Percentiles rank a stretch among this genome's conserved stretches.
Conservation (phyloP, 1,140 invertebrate species). For the Watersipora subatra region DNA sequence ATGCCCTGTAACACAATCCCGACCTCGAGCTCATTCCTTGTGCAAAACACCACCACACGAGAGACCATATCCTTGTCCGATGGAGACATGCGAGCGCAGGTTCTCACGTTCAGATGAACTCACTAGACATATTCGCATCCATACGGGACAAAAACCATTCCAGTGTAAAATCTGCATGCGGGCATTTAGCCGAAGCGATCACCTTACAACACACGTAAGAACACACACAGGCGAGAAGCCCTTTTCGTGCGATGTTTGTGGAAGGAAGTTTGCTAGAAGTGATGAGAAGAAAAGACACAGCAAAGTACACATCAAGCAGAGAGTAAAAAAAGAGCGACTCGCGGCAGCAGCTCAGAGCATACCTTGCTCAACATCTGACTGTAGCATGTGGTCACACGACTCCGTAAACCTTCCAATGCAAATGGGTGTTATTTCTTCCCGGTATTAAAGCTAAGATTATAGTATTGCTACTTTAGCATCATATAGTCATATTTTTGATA, state of each 20-base stretch:
- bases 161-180: slow-evolving; percentile 95
- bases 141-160: slow-evolving; percentile 98
- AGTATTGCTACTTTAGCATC: too few relatives aligned
- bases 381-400: too few relatives aligned
- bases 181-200: slow-evolving; percentile 76
- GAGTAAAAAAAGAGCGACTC: slow-evolving; percentile 64
- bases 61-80: slow-evolving; percentile 91
- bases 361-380: neutral
- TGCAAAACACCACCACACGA: slow-evolving; percentile 96
- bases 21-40: slow-evolving; percentile 57
- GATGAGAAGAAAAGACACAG: slow-evolving; percentile 97
- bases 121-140: slow-evolving; percentile 92
- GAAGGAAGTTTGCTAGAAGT: slow-evolving; percentile 89
- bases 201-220: slow-evolving; percentile 39
- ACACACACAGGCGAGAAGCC: slow-evolving; percentile 68
- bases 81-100: slow-evolving; percentile 86
- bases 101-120: slow-evolving; percentile 96
- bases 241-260: slow-evolving; percentile 92
- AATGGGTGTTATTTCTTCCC: too few relatives aligned
- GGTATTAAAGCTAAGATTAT: too few relatives aligned
- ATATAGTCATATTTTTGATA: too few relatives aligned
- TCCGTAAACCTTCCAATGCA: too few relatives aligned
- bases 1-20: too few relatives aligned
- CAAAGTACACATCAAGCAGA: slow-evolving; percentile 78
- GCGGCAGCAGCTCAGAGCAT: neutral